Conservation (phyloP, 2,113 vertebrate species). For the Lota lota region DNA sequence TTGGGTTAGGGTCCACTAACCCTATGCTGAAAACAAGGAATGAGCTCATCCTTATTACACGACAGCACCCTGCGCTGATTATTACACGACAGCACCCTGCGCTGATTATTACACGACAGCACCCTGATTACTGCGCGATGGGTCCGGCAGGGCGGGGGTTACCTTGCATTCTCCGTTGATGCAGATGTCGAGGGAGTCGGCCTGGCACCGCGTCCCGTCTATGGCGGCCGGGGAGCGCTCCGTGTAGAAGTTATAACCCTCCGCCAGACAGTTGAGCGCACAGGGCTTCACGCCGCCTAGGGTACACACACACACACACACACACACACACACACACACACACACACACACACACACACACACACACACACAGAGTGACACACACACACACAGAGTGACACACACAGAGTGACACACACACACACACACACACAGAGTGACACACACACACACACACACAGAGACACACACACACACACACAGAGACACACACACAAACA, state of each 20-base stretch:
- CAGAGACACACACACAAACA: slow-evolving; percentile 1
- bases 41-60: no score
- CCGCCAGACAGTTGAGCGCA: slow-evolving; percentile 95
- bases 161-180: slow-evolving; percentile 99
- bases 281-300: slow-evolving; percentile 95
- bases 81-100: no score
- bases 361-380: neutral
- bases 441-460: neutral
- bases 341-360: neutral
- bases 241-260: slow-evolving; percentile 99
- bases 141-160: slow-evolving; percentile 15
- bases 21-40: no score
- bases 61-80: no score
- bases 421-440: slow-evolving; percentile 15
- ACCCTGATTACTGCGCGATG: no score
- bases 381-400: slow-evolving; percentile 8
- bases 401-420: neutral
- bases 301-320: slow-evolving; percentile 16
- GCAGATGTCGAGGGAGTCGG: slow-evolving; percentile 96
- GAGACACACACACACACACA: slow-evolving; percentile 6
- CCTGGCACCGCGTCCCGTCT: slow-evolving; percentile 94
- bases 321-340: no score
- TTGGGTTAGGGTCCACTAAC: no score
- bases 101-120: no score
- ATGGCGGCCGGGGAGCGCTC: slow-evolving; percentile 95